Base-by-base conservation (phyloP, 2,888 invertebrate species). In the Morpho achilles region DNA sequence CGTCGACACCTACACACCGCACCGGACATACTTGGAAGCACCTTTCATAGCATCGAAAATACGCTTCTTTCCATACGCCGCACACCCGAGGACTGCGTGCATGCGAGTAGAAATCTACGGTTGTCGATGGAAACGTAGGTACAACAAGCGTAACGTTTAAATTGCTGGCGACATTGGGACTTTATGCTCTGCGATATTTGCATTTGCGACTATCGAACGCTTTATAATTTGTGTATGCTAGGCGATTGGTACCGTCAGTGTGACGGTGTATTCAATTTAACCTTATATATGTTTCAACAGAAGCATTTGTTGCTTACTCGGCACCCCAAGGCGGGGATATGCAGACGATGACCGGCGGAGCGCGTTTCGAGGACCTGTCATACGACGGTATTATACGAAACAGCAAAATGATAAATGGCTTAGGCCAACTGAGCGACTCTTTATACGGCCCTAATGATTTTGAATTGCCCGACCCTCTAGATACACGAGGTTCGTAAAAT, bases 21-120 rank as follows among this genome's bases (percentile, higher is more conserved):
- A 92, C 63, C 92, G 93, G 66, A 93, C 96, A 60, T 92, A 93
- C 64, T 87, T 97, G 67, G 96, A 96, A 69, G 93, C 97, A 49
- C 96, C 97, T 0, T 96, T 98, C 73, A 93, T 98, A 48, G 97
- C 97, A 10, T 95, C 95, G 61, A 94, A 94, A 84, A 94, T 98
- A 41, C 93, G 98, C 47, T 96, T 98, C 87, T 94, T 96, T 67
- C 98, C 98, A 0, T 96, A 95, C 88, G 96, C 96, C 66, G 93
- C 94, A 54, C 95, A 96, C 74, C 95, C 95, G 0, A 91, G 97
- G 56, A 97, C 97, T 0, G 96, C 97, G 52, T 98, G 98, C 87
- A 96, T 98, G 96, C 87, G 98, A 67, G 96, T 98, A 46, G 98
- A 98, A 80, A 88, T 98, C 59, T 97, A 96, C 79, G 98, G 98